Evolutionary conservation across 2,113 vertebrate genomes (phyloP).

Genomic region (Bubalus kerabau): DNA sequence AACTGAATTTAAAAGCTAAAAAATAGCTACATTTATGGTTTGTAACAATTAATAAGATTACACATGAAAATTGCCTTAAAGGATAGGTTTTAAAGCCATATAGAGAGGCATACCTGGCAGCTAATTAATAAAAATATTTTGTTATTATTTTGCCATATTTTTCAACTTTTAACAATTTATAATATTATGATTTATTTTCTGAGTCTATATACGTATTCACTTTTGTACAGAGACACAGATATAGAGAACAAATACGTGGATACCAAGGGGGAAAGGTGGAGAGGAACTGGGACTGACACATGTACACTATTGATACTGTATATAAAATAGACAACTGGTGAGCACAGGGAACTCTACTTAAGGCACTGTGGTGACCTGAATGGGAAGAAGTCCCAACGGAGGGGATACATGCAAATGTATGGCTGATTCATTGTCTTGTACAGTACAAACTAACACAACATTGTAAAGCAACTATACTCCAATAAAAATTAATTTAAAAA

Average conservation of each 20-base stretch:
- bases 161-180: neutral
- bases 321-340: neutral
- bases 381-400: neutral
- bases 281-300: neutral
- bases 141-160: neutral
- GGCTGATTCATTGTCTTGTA: neutral
- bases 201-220: neutral
- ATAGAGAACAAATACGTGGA: neutral
- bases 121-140: neutral
- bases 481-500: neutral
- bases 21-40: neutral
- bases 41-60: neutral
- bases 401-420: neutral
- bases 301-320: neutral
- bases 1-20: constrained; percentile 20
- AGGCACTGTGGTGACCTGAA: neutral
- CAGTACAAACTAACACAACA: neutral
- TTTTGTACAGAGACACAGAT: neutral
- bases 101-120: neutral
- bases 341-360: neutral
- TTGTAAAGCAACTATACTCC: neutral
- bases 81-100: neutral
- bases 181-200: neutral
- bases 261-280: neutral
- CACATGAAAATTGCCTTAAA: constrained; percentile 15